Conservation (phyloP, 2,888 invertebrate genomes). For the Chymomyza fuscimana region DNA sequence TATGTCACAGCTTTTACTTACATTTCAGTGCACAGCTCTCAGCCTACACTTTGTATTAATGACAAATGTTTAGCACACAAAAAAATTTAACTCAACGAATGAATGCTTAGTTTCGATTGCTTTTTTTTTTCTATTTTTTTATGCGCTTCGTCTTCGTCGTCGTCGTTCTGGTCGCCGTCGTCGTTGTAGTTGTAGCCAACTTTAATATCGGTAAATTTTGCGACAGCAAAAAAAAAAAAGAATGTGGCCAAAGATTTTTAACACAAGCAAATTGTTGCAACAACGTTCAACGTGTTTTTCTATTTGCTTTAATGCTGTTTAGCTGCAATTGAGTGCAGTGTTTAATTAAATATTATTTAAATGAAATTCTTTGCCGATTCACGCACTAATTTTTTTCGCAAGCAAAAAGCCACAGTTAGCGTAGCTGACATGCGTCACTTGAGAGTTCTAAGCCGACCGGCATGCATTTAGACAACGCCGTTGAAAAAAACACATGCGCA, state of each 20-base stretch:
- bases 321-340: no score
- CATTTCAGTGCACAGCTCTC: no score
- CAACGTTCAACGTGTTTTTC: background rate
- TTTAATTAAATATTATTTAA: no score
- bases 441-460: background rate
- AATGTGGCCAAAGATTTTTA: constrained; percentile 18
- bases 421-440: background rate
- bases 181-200: constrained; percentile 30
- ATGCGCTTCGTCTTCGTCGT: constrained; percentile 44
- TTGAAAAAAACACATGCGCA: background rate
- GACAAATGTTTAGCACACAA: background rate
- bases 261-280: background rate
- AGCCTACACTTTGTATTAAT: no score
- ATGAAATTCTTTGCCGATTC: background rate
- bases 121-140: constrained; percentile 22
- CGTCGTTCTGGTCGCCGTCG: constrained; percentile 31
- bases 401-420: background rate
- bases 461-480: background rate
- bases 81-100: background rate
- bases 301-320: background rate
- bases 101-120: background rate
- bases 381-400: background rate
- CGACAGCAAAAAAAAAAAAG: constrained; percentile 48
- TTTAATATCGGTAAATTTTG: constrained; percentile 67
- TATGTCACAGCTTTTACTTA: background rate